Evolutionary conservation across 2,113 vertebrate species (phyloP), one percentile per base, ranked within the genome.

Genomic region (Condylura cristata): DNA sequence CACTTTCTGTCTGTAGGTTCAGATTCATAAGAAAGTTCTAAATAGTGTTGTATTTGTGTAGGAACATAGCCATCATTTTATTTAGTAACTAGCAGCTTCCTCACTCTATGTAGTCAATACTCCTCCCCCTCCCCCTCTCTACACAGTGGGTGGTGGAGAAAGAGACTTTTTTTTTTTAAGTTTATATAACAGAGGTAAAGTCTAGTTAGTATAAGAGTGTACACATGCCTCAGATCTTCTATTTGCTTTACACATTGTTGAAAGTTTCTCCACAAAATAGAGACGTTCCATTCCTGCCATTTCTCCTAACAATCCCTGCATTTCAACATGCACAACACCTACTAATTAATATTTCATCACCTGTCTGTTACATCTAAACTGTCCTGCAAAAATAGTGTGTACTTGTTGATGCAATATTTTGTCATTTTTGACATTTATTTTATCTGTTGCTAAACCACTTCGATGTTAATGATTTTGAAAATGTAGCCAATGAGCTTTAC

Each of bases 401-500:
- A 82, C 18, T 58, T 56, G 34, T 89, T 93, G 24, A 68, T 61
- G 9, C 46, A 63, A 0, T 66, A 70, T 93, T 95, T 93, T 91
- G 34, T 75, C 37, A 86, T 5, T 88, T 85, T 30, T 1, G 80
- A 41, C 78, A 72, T 48, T 71, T 82, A 44, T 74, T 30, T 89
- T 89, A 17, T 46, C 13, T 86, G 6, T 89, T 88, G 72, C 70
- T 93, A 72, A 86, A 26, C 44, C 94, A 24, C 39, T 74, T 86
- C 83, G 22, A 94, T 92, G 26, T 76, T 86, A 82, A 17, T 88
- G 70, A 70, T 81, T 72, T 60, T 75, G 44, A 72, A 61, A 68
- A 81, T 82, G n/a, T 51, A 89, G 34, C 9, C 44, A 92, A 2
- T 34, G 32, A 86, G 37, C 32, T 58, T 86, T 28, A 82, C 37